These are phyloP conservation scores for Gracilinanus agilis DNA, from an alignment of 2,113 vertebrate species.

Conservation along the genomic window DNA sequence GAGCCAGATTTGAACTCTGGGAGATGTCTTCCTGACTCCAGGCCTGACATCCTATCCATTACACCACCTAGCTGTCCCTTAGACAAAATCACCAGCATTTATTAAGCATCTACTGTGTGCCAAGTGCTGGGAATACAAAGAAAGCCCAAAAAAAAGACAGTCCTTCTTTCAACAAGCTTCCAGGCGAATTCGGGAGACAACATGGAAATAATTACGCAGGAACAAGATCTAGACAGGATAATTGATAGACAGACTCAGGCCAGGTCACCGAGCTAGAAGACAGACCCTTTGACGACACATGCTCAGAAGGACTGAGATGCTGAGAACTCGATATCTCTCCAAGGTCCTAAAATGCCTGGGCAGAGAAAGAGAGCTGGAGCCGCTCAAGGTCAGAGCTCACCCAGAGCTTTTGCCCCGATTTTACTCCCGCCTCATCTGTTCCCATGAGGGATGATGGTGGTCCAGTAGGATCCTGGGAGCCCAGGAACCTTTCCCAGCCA, in stretches of 20 bases:
- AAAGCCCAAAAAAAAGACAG: neutral
- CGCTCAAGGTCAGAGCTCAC: neutral
- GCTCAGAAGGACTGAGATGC: neutral
- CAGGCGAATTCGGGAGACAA: neutral
- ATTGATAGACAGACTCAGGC: neutral
- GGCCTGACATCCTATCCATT: no score
- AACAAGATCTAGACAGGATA: neutral
- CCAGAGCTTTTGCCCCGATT: neutral
- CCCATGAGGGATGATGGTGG: neutral
- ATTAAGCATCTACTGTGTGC: neutral
- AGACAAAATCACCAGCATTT: neutral
- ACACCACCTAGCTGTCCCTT: neutral
- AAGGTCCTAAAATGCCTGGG: neutral
- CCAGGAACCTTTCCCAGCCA: neutral
- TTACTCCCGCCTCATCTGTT: neutral
- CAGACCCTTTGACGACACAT: neutral
- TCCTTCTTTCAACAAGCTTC: neutral
- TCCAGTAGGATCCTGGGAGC: neutral
- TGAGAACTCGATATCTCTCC: neutral
- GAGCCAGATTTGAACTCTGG: no score
- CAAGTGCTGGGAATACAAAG: neutral
- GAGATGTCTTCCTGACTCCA: no score
- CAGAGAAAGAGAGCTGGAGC: neutral
- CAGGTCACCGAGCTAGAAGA: neutral
- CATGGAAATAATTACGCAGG: neutral